Base-by-base conservation (phyloP, 2,888 invertebrate genomes). In the Toxonevra muliebris region DNA sequence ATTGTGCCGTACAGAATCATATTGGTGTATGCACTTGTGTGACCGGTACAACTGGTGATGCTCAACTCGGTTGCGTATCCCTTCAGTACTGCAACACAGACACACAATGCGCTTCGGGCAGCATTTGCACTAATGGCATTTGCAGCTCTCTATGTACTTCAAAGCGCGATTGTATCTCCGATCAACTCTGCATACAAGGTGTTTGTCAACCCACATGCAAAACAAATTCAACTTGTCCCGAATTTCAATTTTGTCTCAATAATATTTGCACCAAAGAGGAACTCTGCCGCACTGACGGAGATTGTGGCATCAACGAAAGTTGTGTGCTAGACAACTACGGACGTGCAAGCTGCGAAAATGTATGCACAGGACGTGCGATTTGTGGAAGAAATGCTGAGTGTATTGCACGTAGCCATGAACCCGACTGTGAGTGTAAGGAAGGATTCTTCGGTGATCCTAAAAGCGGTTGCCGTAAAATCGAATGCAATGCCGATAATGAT, bases 341-440 rank as follows among this genome's bases (percentile, higher is more conserved):
- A 30, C 90, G 93, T 77, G 89, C 91, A 0, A 91, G 92, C 79
- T 96, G 95, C 81, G 87, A 89, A 62, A 89, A 91, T 75, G 90
- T 92, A 0, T 96, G 95, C 79, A 89, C 91, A 69, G 89, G 90
- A 53, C 86, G 87, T 4, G 87, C 92, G 1, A 82, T 91, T 53
- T 94, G 96, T 80, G 93, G 94, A 43, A 88, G 95, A 71, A 94
- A 95, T 83, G 93, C 95, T 0, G 89, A 91, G 71, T 96, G 96
- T 81, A 86, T 87, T 12, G 90, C 93, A 0, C 88, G 89, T 67
- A 88, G 90, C 71, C 96, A 96, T 82, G 86, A 89, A 75, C 89
- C 93, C 0, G 87, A 90, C 54, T 96, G 96, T 82, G 87, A 89
- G 48, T 96, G 96, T 81, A 91, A 92, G 76, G 80, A 87, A 52